These are phyloP conservation scores for Diachasmimorpha longicaudata DNA, from an alignment of 1,140 invertebrate genomes.

Conservation along the genomic window DNA sequence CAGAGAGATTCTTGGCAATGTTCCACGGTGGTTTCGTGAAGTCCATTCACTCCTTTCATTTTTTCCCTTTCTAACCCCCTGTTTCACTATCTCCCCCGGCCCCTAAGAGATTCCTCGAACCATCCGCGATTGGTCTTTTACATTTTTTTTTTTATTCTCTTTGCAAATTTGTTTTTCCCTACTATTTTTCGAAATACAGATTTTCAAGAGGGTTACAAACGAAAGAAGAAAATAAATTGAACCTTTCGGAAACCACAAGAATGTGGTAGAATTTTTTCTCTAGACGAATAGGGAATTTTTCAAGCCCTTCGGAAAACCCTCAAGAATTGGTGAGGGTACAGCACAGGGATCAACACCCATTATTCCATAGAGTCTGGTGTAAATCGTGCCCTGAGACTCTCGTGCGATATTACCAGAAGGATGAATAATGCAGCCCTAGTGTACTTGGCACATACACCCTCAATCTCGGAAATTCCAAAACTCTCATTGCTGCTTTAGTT, in stretches of 20 bases:
- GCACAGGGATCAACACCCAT: not conserved
- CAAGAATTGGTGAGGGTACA: too few relatives aligned
- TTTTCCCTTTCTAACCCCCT: not conserved
- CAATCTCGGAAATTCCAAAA: not conserved
- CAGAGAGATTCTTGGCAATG: constrained; percentile 12
- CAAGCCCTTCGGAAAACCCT: too few relatives aligned
- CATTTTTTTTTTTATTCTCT: not conserved
- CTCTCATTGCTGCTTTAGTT: not conserved
- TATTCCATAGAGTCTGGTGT: not conserved
- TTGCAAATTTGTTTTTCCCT: not conserved
- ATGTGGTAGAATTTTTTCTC: too few relatives aligned
- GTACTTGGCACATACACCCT: not conserved
- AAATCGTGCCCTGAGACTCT: not conserved
- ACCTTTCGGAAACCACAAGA: too few relatives aligned
- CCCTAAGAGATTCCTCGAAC: not conserved
- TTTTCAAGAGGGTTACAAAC: not conserved
- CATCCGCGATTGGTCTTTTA: not conserved
- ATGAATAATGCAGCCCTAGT: not conserved
- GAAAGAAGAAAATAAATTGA: too few relatives aligned
- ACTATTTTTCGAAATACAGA: not conserved
- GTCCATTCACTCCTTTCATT: not conserved
- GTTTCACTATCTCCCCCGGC: not conserved
- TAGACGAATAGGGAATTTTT: too few relatives aligned
- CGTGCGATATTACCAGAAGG: not conserved
- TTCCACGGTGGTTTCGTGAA: constrained; percentile 9